Evolutionary conservation across 2,888 invertebrate species (phyloP).

Genomic region (Ptychoptera albimana): DNA sequence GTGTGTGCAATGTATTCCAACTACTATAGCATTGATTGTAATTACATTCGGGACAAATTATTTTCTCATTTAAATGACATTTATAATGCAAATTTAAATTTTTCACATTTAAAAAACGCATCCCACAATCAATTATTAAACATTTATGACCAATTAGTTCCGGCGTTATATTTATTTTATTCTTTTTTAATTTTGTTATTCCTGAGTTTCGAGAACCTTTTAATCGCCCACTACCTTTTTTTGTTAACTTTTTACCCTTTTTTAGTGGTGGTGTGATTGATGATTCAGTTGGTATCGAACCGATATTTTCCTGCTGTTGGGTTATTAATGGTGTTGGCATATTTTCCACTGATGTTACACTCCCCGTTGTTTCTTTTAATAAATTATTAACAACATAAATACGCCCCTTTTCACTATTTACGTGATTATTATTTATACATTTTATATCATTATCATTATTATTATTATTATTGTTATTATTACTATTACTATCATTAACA

Average conservation of each 20-base stretch:
- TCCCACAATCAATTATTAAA: conserved; percentile 19
- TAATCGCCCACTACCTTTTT: conserved; percentile 22
- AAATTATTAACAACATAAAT: conserved; percentile 29
- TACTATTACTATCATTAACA: conserved; percentile 1
- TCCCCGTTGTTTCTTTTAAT: conserved; percentile 15
- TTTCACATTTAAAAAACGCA: conserved; percentile 22
- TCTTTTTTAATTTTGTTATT: conserved; percentile 17
- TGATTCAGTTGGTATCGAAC: no score
- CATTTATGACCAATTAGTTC: conserved; percentile 20
- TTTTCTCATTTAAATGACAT: conserved; percentile 22
- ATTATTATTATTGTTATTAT: background rate
- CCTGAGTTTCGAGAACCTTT: conserved; percentile 24
- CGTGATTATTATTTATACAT: background rate
- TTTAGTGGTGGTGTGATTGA: no score
- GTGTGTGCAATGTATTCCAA: conserved; percentile 57
- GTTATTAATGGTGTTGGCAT: background rate
- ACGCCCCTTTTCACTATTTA: conserved; percentile 18
- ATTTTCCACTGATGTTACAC: conserved; percentile 7
- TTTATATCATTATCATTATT: background rate
- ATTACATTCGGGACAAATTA: conserved; percentile 50
- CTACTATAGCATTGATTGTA: conserved; percentile 30
- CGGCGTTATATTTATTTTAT: conserved; percentile 6
- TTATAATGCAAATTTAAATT: conserved; percentile 24
- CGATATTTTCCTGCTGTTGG: conserved; percentile 1
- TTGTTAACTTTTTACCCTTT: background rate